Conservation (phyloP, 2,113 vertebrate species). For the Cyphomyrus plagiostoma region DNA sequence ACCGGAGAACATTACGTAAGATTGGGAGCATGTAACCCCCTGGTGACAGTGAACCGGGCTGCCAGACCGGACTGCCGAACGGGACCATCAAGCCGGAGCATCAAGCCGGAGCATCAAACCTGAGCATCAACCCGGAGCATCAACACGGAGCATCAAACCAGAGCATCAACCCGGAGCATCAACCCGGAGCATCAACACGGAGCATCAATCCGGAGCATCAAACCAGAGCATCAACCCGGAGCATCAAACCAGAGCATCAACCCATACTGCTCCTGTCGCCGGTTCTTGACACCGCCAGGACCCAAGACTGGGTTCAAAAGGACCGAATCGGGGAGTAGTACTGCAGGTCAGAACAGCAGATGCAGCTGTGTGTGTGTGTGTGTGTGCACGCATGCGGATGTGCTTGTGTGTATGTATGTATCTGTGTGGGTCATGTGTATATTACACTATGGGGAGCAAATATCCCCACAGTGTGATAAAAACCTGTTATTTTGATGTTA, state of each 20-base stretch:
- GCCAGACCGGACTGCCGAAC: not conserved
- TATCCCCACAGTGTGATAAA: not conserved
- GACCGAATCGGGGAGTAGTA: not conserved
- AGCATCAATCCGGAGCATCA: not conserved
- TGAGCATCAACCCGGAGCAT: not conserved
- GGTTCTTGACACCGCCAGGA: not conserved
- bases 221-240: too few relatives aligned
- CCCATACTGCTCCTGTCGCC: not conserved
- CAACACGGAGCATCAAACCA: too few relatives aligned
- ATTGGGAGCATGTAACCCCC: not conserved
- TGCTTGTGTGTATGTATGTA: not conserved
- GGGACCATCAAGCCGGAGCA: not conserved
- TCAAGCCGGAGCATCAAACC: too few relatives aligned
- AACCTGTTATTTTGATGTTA: not conserved
- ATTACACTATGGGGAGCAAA: not conserved
- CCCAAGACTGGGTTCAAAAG: not conserved
- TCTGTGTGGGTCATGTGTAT: not conserved
- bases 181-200: too few relatives aligned
- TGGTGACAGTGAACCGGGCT: not conserved
- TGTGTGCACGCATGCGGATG: not conserved
- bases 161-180: not conserved
- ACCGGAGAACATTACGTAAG: slow-evolving; percentile 18
- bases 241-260: not conserved
- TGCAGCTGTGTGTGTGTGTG: not conserved
- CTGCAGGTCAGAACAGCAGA: slow-evolving; percentile 9